phyloP scores from a whole-genome alignment of 2,113 vertebrate genomes.

The Pangasianodon hypophthalmus region DNA sequence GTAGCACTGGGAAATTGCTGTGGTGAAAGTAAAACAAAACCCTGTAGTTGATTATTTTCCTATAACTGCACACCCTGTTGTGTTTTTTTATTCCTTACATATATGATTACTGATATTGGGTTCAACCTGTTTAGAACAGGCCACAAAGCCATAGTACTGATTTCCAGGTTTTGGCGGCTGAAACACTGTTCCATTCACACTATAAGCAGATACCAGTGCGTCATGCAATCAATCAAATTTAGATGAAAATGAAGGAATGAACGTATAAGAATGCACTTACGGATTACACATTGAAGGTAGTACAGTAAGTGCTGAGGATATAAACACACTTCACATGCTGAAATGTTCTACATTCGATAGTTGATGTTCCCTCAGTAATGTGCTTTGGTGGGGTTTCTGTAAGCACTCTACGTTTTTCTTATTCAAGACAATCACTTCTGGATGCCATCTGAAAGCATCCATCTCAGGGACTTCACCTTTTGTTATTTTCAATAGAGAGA shows the following conservation, averaged over 20 bases:
- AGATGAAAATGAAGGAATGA: background rate
- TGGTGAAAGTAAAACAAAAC: background rate
- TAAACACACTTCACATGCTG: background rate
- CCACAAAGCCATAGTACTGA: background rate
- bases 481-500: slow-evolving; percentile 46
- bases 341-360: background rate
- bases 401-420: slow-evolving; percentile 40
- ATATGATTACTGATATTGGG: background rate
- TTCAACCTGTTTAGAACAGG: background rate
- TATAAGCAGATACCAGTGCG: background rate
- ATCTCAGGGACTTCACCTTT: slow-evolving; percentile 83
- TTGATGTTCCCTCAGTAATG: background rate
- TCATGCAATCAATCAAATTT: slow-evolving; percentile 9
- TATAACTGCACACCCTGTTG: background rate
- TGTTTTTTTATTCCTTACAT: background rate
- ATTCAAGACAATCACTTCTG: slow-evolving; percentile 87
- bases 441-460: slow-evolving; percentile 76
- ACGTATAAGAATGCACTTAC: slow-evolving; percentile 1
- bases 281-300: background rate
- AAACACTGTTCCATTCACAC: background rate
- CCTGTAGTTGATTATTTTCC: background rate
- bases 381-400: background rate
- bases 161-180: background rate
- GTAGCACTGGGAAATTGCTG: background rate
- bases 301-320: background rate